Evolutionary conservation across 1,140 invertebrate genomes (phyloP).

Genomic region (Lepidostoma basale): DNA sequence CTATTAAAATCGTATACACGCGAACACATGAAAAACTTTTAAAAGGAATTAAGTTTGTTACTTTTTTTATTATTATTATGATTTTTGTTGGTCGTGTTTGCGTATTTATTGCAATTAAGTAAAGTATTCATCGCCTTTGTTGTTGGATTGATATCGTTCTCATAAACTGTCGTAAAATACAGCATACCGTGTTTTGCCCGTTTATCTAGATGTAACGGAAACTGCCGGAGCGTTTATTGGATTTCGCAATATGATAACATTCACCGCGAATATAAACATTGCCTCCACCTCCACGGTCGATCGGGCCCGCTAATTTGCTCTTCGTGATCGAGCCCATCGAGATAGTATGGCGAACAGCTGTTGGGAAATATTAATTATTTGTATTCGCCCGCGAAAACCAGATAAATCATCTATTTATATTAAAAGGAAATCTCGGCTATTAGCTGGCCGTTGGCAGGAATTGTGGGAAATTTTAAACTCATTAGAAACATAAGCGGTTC

Average conservation of each 20-base stretch:
- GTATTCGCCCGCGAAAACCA: background rate
- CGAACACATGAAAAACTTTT: too few species aligned
- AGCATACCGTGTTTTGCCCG: background rate
- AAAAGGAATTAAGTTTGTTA: too few species aligned
- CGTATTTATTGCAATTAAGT: too few species aligned
- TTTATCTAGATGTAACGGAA: background rate
- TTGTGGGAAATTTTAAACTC: background rate
- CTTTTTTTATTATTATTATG: too few species aligned
- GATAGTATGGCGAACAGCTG: slow-evolving; percentile 22
- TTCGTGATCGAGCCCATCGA: background rate
- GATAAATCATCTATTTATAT: slow-evolving; percentile 10
- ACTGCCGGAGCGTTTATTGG: background rate
- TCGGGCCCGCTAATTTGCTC: slow-evolving; percentile 3
- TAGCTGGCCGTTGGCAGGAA: slow-evolving; percentile 14
- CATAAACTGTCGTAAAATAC: too few species aligned
- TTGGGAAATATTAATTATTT: slow-evolving; percentile 27
- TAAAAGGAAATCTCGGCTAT: slow-evolving; percentile 14
- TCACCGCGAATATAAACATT: slow-evolving; percentile 4
- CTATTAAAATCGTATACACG: too few species aligned
- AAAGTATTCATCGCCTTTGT: too few species aligned
- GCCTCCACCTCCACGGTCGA: slow-evolving; percentile 1
- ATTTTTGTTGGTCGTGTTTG: too few species aligned
- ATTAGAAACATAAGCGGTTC: background rate
- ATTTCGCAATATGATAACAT: background rate
- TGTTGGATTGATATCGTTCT: too few species aligned